Base-by-base conservation (phyloP, 2,113 vertebrate species). In the Pholis gunnellus region DNA sequence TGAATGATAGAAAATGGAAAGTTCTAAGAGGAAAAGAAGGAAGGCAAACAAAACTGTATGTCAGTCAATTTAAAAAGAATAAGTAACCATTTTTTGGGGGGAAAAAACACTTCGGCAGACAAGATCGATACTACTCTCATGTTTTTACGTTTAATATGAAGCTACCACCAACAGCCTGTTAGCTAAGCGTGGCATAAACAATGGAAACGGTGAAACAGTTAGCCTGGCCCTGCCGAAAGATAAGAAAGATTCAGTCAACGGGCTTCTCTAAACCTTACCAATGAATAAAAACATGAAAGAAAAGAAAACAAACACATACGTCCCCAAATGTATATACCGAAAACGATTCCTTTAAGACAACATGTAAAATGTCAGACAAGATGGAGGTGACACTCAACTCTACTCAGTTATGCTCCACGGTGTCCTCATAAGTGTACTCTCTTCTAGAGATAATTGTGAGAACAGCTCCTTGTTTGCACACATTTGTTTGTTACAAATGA, bases 1-100 rank as follows among this genome's bases (percentile, higher is more conserved):
- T 86, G 85, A 80, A 90, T 84, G 73, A 89, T 67, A 90, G 90
- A 27, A 65, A 66, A 74, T 27, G 31, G n/a, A 78, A 44, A 75
- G 57, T 74, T 77, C 5, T 2, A 3, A 34, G 3, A 46, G 57
- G 38, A 57, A 75, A 68, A 64, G 42, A 60, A 42, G 44, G 40
- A 42, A 9, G 1, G 56, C 42, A 34, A 77, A 78, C n/a, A 52
- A 25, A 72, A 42, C 3, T 42, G 13, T 4, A 70, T 42, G 20
- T 42, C 44, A 44, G 15, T 11, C n/a, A 71, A 20, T 54, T 76
- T 70, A 22, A 60, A 57, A 77, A 60, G 0, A 56, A 44, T 2
- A 22, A 22, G 11, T 64, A 14, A n/a, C 4, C 20, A 63, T 54
- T 61, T 56, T 56, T 36, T 2, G 17, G 17, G 18, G 20, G 6